Base-by-base conservation (phyloP, 2,888 invertebrate species). In the Troglohyphantes excavatus region DNA sequence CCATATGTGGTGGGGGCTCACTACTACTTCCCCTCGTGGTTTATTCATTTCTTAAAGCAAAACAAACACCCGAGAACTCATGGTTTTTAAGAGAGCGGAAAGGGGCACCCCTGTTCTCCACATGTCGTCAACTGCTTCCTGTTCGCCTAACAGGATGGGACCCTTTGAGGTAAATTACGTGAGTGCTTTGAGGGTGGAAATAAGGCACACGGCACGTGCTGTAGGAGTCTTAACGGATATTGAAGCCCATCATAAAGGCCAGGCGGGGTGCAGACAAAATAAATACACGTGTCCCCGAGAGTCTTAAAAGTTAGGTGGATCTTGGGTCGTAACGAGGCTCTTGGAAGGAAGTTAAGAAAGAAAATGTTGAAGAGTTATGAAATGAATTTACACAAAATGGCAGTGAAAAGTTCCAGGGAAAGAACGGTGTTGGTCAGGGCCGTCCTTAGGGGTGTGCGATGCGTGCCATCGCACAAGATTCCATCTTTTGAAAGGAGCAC, bases 81-180 rank as follows among this genome's bases (percentile, higher is more conserved):
- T 17, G 17, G 17, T 53, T 53, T 13, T 53, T 53, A 53, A 53
- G 53, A 33, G 33, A 53, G n/a, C 53, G 53, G 53, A 53, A 53
- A 53, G 53, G 53, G 53, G 53, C 53, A n/a, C 39, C 39, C 39
- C 53, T 53, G n/a, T 53, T 53, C 53, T 53, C 53, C 53, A 53
- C 53, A 53, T 53, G 53, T 2, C 53, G 53, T 17, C 53, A 53
- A 53, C 53, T 53, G 53, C n/a, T 53, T 53, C 53, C 53, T 53
- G 53, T 53, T 53, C n/a, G 3, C 17, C 13, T 17, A n/a, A 53
- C 53, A 53, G 53, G 53, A 53, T 53, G 53, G n/a, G 53, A 53
- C 13, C 7, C 3, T 13, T 39, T 39, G 53, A 17, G 53, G 53
- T 53, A 53, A 53, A 53, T 53, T 53, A 53, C 53, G 2, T 13